A percentile compares a stretch with the other conserved stretches of the same genome.
Conservation (phyloP, 2,113 vertebrate species). For the Hystrix brachyura region DNA sequence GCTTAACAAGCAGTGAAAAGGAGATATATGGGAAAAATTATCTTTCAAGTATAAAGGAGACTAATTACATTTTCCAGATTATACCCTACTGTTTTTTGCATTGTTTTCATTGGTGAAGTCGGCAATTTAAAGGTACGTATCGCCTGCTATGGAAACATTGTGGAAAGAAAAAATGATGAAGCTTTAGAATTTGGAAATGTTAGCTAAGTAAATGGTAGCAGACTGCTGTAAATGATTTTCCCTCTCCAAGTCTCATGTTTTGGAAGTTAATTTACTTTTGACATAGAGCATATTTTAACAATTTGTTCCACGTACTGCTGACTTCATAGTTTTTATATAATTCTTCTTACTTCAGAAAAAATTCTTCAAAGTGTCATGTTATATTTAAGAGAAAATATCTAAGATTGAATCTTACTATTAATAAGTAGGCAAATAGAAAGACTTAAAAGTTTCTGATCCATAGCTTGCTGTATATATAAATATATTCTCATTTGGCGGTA, state of each 20-base stretch:
- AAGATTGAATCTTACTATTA: not conserved
- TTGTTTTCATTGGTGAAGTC: not conserved
- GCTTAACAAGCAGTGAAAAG: not conserved
- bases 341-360: conserved; percentile 58
- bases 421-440: conserved; percentile 24
- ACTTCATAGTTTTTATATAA: conserved; percentile 4
- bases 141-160: not conserved
- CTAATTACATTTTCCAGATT: not conserved
- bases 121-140: not conserved
- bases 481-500: not conserved
- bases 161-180: conserved; percentile 30
- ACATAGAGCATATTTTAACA: not conserved
- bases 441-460: not conserved
- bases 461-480: not conserved
- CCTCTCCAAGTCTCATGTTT: not conserved
- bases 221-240: conserved; percentile 18
- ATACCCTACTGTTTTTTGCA: not conserved
- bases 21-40: not conserved
- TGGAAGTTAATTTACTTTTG: conserved; percentile 37
- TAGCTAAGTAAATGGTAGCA: not conserved
- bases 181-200: not conserved
- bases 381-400: conserved; percentile 25
- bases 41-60: conserved; percentile 27
- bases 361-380: not conserved
- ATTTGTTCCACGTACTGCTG: not conserved